These are phyloP conservation scores for Pogonocherus hispidulus DNA, from an alignment of 2,888 invertebrate genomes.

Conservation along the genomic window DNA sequence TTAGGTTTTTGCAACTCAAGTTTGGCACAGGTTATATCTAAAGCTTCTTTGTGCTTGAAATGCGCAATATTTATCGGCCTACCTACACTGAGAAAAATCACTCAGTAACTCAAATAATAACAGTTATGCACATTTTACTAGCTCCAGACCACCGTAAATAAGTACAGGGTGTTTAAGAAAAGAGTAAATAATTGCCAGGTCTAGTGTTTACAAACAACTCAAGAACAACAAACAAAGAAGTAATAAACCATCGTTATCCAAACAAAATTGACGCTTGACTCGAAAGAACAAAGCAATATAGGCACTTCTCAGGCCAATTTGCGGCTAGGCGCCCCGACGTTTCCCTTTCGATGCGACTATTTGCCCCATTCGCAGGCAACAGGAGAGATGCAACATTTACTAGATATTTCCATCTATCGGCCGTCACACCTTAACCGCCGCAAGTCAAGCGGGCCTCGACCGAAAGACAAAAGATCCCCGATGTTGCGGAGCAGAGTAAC, in stretches of 20 bases:
- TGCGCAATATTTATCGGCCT: too few species aligned
- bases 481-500: conserved; percentile 35
- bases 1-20: too few species aligned
- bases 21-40: too few species aligned
- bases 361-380: conserved; percentile 2
- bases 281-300: conserved; percentile 5
- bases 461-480: conserved; percentile 34
- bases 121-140: too few species aligned
- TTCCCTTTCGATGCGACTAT: conserved; percentile 4
- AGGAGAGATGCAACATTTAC: conserved; percentile 1
- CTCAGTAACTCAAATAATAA: too few species aligned
- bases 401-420: neutral
- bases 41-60: too few species aligned
- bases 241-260: neutral
- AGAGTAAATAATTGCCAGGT: too few species aligned
- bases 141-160: too few species aligned
- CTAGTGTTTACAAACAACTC: too few species aligned
- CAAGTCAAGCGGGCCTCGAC: conserved; percentile 1
- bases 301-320: neutral
- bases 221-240: neutral
- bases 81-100: too few species aligned
- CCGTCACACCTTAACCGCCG: conserved; percentile 4
- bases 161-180: too few species aligned
- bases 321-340: neutral
- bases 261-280: neutral